Base-by-base conservation (phyloP, 2,113 vertebrate genomes). In the Heptranchias perlo region DNA sequence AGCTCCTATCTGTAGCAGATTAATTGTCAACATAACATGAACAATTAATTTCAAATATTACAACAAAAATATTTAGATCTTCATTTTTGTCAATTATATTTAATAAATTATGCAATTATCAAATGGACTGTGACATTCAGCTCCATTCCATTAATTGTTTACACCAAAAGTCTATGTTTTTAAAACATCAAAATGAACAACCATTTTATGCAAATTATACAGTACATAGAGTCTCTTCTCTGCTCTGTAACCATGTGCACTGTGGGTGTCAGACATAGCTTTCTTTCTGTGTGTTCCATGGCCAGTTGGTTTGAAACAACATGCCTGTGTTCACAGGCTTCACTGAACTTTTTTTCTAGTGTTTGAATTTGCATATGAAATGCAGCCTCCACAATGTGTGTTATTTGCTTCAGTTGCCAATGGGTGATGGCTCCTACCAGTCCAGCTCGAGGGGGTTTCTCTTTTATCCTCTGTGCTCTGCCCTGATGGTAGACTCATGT, bases 371-470 rank as follows among this genome's bases (percentile, higher is more conserved):
- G 96, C 96, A 61, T 96, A 94, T 54, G 47, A 96, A 96, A 96
- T 96, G 94, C 95, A 96, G 93, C 82, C 96, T 96, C 97, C 96
- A 96, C 96, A 97, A 91, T 35, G 96, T 96, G 96, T 96, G 96
- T 96, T 35, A 4, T 96, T 96, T 96, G 96, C 96, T 97, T 96
- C 76, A 92, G 52, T 62, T 97, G 96, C 96, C 78, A 97, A 97
- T 97, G 97, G 97, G 97, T 96, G 97, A 89, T 96, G 95, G 96
- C 96, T 97, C 97, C 96, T 96, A 96, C 96, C 96, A 97, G 73
- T 86, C 82, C 95, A 95, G 61, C 97, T 97, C 96, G 52, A 2
- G 78, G 95, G 96, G 97, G 87, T 97, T 96, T 96, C 96, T 97
- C 96, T 96, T 96, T 96, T 96, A 95, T 96, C 96, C 96, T 97